Percentiles rank a stretch among this genome's conserved stretches.
Conservation (phyloP, 2,797 vertebrate species). For the Picus viridis region DNA sequence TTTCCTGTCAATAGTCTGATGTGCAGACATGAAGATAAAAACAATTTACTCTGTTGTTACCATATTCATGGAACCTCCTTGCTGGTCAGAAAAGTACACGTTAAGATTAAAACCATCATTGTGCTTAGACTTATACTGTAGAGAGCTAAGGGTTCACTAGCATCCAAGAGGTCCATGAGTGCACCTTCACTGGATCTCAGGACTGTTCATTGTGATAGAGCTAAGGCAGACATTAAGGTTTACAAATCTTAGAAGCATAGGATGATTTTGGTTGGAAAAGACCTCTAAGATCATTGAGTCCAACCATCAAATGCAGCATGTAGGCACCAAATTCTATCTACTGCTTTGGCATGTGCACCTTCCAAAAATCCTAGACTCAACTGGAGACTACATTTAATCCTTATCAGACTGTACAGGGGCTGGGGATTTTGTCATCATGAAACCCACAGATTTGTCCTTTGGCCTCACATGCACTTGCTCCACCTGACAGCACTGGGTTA, state of each 20-base stretch:
- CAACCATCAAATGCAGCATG: neutral
- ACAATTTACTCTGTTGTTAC: neutral
- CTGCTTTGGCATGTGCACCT: neutral
- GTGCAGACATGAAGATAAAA: neutral
- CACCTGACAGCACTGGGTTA: neutral
- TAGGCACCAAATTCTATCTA: neutral
- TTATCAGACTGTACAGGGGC: neutral
- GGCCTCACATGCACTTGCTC: neutral
- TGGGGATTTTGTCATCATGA: neutral
- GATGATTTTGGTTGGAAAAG: too few relatives aligned
- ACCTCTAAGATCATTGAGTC: too few relatives aligned
- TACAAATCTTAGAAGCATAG: neutral
- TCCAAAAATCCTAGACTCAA: conserved; percentile 17
- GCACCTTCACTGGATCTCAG: neutral
- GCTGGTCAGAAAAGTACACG: neutral
- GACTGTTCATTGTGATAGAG: neutral
- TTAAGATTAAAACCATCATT: neutral
- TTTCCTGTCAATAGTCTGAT: neutral
- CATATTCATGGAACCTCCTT: neutral
- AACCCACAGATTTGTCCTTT: neutral
- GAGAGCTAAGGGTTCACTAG: neutral
- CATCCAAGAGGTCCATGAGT: neutral
- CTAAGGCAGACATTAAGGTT: neutral
- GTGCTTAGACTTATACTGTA: neutral
- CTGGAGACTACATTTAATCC: neutral